Base-by-base conservation (phyloP, 2,113 vertebrate genomes). In the Platichthys stellatus region DNA sequence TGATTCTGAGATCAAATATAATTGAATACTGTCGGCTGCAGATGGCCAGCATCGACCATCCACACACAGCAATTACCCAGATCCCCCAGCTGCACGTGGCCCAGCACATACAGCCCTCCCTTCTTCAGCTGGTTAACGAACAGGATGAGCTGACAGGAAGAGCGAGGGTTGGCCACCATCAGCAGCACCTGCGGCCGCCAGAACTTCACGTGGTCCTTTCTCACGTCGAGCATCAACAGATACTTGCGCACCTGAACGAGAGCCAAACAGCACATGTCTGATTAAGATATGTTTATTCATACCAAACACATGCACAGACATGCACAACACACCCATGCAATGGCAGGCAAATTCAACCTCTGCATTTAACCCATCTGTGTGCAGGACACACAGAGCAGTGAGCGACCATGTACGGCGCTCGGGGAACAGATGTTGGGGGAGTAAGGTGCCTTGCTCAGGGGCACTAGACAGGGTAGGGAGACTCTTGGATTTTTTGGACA, bases 81-180 rank as follows among this genome's bases (percentile, higher is more conserved):
- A 86, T 96, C 94, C 74, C 95, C 95, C 57, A 96, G 90, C 91
- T 95, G 93, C 69, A 96, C 95, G 3, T 96, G 95, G 47, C 95
- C 95, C 86, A 96, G 57, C 47, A 96, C 94, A 20, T 85, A 95
- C 38, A 96, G 92, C 1, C 95, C 95, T 10, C 95, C 95, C 81
- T 96, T 96, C 89, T 96, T 96, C 70, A 96, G 78, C 92, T 96
- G 94, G 88, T 96, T 96, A 71, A 95, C 91, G 51, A 96, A 96
- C 81, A 92, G 88, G 83, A 96, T 95, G 79, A 96, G 94, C 80
- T 95, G 94, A 69, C 92, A 93, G 71, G 94, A 94, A 1, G 95
- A 94, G 24, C 95, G 94, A 1, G 95, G 95, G 83, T 96, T 96
- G 57, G 95, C 89, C 70, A 96, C 95, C 94, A 96, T 95, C 23